phyloP scores from a whole-genome alignment of 2,888 invertebrate species.

The Stratiomys singularior region DNA sequence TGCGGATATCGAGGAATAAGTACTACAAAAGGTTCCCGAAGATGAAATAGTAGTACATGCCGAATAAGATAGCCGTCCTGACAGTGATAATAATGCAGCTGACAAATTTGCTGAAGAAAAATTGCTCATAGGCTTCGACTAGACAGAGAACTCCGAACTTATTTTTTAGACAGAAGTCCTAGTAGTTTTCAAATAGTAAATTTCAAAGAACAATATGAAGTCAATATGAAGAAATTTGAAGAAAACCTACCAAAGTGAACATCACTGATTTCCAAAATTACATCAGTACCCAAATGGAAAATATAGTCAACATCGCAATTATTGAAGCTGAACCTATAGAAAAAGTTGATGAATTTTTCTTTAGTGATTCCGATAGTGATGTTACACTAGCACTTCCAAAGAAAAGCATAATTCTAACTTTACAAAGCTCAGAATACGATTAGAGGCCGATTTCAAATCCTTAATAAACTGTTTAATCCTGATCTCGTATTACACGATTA shows the following conservation, averaged over 20 bases:
- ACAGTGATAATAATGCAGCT: background rate
- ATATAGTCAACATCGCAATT: background rate
- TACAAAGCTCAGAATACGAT: background rate
- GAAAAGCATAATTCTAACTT: background rate
- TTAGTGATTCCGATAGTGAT: background rate
- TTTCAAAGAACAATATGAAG: background rate
- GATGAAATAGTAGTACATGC: no score
- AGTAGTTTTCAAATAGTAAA: background rate
- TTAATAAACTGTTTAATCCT: no score
- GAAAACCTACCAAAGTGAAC: background rate
- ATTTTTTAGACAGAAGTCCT: background rate
- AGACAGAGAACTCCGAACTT: background rate
- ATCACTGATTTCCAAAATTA: background rate
- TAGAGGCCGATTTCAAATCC: background rate
- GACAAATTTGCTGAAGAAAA: background rate
- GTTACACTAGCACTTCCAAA: background rate
- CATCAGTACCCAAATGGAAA: background rate
- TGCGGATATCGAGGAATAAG: background rate
- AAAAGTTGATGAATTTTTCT: background rate
- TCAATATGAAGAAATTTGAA: background rate
- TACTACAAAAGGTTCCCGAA: background rate
- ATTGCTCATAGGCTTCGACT: background rate
- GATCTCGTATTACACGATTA: no score
- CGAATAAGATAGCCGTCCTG: background rate
- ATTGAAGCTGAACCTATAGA: background rate